Percentiles rank a stretch among this genome's conserved stretches.
Conservation (phyloP, 2,797 vertebrate species). For the Hafferia zeledoni region DNA sequence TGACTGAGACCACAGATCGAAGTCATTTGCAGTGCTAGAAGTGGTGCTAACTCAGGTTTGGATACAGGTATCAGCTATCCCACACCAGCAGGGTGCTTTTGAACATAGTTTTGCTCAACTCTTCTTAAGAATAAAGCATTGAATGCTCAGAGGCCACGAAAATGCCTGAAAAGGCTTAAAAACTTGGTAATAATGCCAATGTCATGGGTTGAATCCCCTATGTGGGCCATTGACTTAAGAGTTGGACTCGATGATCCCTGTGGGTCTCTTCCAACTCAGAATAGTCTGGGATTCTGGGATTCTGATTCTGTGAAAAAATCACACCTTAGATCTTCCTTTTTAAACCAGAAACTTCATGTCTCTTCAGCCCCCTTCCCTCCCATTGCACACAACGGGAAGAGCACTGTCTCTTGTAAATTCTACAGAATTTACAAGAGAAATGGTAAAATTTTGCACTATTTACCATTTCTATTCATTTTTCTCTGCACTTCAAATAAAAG, state of each 20-base stretch:
- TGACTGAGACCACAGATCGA: not conserved
- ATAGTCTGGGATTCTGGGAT: too few relatives aligned
- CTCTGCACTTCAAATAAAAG: not conserved
- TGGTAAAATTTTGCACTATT: too few relatives aligned
- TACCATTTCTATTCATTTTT: not conserved
- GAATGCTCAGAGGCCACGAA: not conserved
- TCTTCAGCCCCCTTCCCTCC: not conserved
- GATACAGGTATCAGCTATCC: not conserved
- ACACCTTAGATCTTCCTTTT: not conserved
- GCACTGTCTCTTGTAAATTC: not conserved
- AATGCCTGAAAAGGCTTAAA: not conserved
- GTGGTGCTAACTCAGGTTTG: not conserved
- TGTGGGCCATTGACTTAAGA: too few relatives aligned
- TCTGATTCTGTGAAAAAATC: not conserved
- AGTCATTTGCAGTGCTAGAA: not conserved
- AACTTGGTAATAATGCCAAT: too few relatives aligned
- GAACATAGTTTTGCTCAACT: not conserved
- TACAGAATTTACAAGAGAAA: too few relatives aligned
- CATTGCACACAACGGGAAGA: not conserved
- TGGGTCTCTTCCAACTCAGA: too few relatives aligned
- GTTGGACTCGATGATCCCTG: too few relatives aligned
- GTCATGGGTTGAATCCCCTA: too few relatives aligned
- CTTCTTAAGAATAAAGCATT: not conserved
- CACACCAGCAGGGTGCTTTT: not conserved
- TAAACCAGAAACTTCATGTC: not conserved